Conservation (phyloP, 2,797 vertebrate species). For the Chiroxiphia lanceolata region DNA sequence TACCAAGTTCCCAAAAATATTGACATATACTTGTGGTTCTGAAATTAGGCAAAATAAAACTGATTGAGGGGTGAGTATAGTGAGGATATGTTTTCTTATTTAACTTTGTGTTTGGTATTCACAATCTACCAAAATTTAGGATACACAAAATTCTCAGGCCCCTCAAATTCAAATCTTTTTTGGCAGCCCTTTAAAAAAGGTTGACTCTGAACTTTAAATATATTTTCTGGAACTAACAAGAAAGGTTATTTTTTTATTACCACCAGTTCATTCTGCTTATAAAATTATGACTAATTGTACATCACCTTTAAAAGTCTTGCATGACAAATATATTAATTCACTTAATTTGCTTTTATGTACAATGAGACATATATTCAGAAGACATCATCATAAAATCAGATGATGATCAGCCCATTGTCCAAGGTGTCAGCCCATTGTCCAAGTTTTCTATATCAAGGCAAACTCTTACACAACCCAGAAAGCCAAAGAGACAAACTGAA, state of each 20-base stretch:
- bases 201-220: neutral
- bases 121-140: neutral
- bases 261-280: neutral
- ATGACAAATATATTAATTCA: neutral
- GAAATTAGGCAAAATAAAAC: neutral
- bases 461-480: neutral
- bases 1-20: neutral
- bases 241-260: slow-evolving; percentile 20
- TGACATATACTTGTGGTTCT: neutral
- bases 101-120: neutral
- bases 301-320: neutral
- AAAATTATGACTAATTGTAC: neutral
- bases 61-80: neutral
- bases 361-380: neutral
- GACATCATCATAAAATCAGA: neutral
- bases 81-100: neutral
- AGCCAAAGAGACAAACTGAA: neutral
- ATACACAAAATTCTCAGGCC: neutral
- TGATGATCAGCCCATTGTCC: too few relatives aligned
- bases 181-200: neutral
- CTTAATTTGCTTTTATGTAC: neutral
- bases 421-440: neutral
- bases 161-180: neutral
- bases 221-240: neutral
- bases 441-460: neutral